A percentile compares a stretch with the other conserved stretches of the same genome.
These are phyloP conservation scores for Harpagifer antarcticus DNA, from an alignment of 2,797 vertebrate genomes.

Conservation along the genomic window DNA sequence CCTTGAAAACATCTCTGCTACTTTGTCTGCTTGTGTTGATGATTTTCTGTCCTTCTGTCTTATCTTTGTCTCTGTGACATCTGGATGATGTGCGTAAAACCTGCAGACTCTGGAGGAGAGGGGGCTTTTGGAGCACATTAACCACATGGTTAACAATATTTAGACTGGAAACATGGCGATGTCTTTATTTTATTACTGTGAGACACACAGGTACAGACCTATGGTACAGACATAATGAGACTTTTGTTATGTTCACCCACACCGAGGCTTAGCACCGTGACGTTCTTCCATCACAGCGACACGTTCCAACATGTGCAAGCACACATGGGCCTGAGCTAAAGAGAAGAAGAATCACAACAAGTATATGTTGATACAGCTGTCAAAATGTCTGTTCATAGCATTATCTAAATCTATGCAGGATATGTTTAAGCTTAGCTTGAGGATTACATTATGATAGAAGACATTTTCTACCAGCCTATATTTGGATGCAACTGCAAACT, in stretches of 20 bases:
- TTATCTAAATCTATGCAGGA: neutral
- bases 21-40: conserved; percentile 17
- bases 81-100: conserved; percentile 36
- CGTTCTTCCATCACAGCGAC: conserved; percentile 31
- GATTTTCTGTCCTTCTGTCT: conserved; percentile 9
- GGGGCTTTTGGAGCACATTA: conserved; percentile 18
- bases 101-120: conserved; percentile 21
- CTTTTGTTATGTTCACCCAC: conserved; percentile 54
- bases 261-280: conserved; percentile 22
- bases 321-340: conserved; percentile 6
- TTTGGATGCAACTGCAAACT: conserved; percentile 11
- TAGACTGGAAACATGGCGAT: conserved; percentile 56
- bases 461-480: neutral
- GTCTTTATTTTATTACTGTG: conserved; percentile 38
- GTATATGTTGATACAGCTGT: neutral
- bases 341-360: conserved; percentile 5
- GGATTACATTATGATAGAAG: conserved; percentile 10
- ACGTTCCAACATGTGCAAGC: conserved; percentile 38
- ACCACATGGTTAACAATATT: conserved; percentile 62
- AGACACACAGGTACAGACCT: conserved; percentile 34
- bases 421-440: neutral
- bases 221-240: conserved; percentile 45
- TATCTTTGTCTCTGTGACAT: conserved; percentile 36
- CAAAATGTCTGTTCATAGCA: neutral
- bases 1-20: conserved; percentile 1